Evolutionary conservation across 2,797 vertebrate genomes (phyloP).

Genomic region (Sebastes vulpes): DNA sequence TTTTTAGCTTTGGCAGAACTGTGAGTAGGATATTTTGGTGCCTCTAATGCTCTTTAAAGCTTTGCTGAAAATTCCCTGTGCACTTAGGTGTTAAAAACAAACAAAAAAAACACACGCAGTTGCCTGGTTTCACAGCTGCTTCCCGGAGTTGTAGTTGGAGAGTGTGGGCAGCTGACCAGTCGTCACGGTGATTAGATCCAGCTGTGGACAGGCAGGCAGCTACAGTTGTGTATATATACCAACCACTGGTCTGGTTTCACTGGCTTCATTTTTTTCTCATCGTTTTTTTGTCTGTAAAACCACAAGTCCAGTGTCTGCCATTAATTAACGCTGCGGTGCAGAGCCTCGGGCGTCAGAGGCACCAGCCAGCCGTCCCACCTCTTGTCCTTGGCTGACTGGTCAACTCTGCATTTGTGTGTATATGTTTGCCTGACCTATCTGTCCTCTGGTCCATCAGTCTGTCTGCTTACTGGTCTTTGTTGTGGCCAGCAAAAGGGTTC

Average conservation of each 20-base stretch:
- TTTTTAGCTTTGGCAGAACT: slow-evolving; percentile 25
- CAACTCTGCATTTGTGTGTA: not conserved
- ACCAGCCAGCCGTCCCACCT: slow-evolving; percentile 16
- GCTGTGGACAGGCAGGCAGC: slow-evolving; percentile 31
- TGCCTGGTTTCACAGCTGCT: slow-evolving; percentile 27
- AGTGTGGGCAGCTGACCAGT: slow-evolving; percentile 34
- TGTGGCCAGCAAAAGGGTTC: slow-evolving; percentile 6
- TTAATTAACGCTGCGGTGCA: slow-evolving; percentile 45
- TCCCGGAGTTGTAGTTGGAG: not conserved
- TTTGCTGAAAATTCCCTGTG: not conserved
- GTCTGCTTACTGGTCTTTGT: slow-evolving; percentile 12
- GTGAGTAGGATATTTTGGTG: slow-evolving; percentile 64
- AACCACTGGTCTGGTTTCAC: slow-evolving; percentile 36
- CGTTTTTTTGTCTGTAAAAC: slow-evolving; percentile 21
- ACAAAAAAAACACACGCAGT: not conserved
- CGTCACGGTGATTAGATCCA: slow-evolving; percentile 34
- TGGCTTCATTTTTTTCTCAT: slow-evolving; percentile 17
- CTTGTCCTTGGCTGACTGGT: slow-evolving; percentile 25
- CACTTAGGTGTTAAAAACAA: not conserved
- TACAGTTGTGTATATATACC: not conserved
- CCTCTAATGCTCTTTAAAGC: not conserved
- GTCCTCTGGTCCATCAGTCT: slow-evolving; percentile 6
- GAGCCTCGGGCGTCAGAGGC: slow-evolving; percentile 23
- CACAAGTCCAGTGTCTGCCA: slow-evolving; percentile 36
- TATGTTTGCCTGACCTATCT: slow-evolving; percentile 7